Conservation (phyloP, 1,140 invertebrate genomes). For the Palaemon carinicauda region DNA sequence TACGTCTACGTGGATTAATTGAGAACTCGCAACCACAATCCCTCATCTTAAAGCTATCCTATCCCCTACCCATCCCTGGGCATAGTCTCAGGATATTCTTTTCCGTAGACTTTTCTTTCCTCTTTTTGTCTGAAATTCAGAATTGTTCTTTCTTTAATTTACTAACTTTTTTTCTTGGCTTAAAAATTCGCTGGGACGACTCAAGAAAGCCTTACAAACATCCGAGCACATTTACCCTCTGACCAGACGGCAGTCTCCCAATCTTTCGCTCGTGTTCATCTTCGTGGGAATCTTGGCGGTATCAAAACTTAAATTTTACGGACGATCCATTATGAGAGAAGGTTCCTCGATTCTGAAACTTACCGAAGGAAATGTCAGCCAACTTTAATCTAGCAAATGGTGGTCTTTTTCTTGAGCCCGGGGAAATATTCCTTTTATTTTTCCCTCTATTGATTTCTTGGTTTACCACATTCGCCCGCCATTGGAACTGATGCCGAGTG, state of each 20-base stretch:
- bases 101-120: too few relatives aligned
- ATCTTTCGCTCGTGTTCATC: background rate
- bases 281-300: background rate
- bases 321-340: background rate
- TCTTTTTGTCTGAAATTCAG: too few relatives aligned
- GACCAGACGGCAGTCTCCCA: background rate
- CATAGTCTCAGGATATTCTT: too few relatives aligned
- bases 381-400: constrained; percentile 57
- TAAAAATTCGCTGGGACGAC: background rate
- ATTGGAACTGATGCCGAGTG: constrained; percentile 9
- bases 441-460: constrained; percentile 52
- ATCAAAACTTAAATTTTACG: background rate
- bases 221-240: constrained; percentile 40
- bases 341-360: background rate
- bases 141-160: too few relatives aligned
- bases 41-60: too few relatives aligned
- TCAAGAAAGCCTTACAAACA: background rate
- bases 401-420: constrained; percentile 49
- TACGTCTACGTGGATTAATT: too few relatives aligned
- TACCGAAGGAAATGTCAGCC: constrained; percentile 45
- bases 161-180: too few relatives aligned
- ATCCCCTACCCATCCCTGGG: too few relatives aligned
- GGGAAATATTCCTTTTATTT: constrained; percentile 55
- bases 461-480: constrained; percentile 48
- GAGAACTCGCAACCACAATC: too few relatives aligned